Conservation (phyloP, 2,113 vertebrate genomes). For the Aegypius monachus region DNA sequence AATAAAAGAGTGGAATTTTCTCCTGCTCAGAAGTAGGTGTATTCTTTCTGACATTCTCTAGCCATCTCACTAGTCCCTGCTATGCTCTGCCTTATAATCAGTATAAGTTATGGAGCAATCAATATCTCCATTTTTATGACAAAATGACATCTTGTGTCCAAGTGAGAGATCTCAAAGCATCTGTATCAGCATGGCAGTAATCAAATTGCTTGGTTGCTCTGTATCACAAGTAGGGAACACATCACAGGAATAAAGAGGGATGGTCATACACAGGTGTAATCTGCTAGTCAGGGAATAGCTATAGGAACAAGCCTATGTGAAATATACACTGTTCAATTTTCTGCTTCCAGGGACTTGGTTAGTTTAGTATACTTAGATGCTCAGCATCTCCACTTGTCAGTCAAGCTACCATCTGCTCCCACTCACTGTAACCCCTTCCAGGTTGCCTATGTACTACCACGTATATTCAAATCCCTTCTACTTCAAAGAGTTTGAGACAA, state of each 20-base stretch:
- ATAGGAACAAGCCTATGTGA: background rate
- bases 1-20: background rate
- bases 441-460: background rate
- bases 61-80: background rate
- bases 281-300: background rate
- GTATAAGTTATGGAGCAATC: background rate
- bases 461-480: background rate
- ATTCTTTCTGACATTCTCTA: background rate
- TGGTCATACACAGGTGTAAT: background rate
- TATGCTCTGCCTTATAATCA: background rate
- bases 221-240: background rate
- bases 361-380: background rate
- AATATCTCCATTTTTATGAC: background rate
- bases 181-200: background rate
- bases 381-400: conserved; percentile 9
- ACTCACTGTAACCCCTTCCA: background rate
- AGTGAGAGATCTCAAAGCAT: background rate
- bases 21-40: background rate
- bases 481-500: conserved; percentile 5
- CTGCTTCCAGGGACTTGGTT: background rate
- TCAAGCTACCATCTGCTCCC: conserved; percentile 41
- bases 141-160: background rate
- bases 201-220: background rate
- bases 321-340: background rate
- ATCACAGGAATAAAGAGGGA: background rate